Conservation (phyloP, 2,113 vertebrate genomes). For the Vidua chalybeata region DNA sequence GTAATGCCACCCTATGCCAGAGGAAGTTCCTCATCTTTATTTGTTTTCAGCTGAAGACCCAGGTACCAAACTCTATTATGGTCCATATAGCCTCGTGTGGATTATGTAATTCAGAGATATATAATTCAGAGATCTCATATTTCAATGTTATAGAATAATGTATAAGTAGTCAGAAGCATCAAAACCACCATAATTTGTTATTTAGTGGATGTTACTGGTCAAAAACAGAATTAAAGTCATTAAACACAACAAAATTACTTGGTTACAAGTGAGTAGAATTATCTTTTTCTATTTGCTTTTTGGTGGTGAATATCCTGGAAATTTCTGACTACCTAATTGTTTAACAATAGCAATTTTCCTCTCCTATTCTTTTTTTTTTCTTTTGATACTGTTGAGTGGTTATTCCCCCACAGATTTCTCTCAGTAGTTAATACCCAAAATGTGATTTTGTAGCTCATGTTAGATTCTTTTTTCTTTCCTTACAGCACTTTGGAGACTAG, state of each 20-base stretch:
- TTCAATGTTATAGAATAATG: background rate
- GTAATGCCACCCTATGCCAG: no score
- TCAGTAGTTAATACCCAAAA: background rate
- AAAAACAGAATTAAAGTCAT: background rate
- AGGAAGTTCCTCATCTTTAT: background rate
- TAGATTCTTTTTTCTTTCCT: background rate
- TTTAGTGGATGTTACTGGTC: background rate
- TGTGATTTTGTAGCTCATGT: background rate
- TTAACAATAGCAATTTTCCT: background rate
- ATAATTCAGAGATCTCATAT: background rate
- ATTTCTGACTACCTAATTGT: background rate
- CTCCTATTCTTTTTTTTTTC: background rate
- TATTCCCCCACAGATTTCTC: background rate
- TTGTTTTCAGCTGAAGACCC: background rate
- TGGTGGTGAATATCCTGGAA: background rate
- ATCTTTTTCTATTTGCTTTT: background rate
- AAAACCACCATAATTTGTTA: background rate
- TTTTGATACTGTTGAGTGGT: background rate
- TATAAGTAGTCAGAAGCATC: background rate
- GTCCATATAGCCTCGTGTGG: background rate
- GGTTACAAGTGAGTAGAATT: background rate
- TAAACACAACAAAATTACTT: background rate
- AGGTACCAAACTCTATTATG: background rate
- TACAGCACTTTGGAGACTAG: slow-evolving; percentile 79
- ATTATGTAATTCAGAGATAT: background rate